Evolutionary conservation across 1,140 invertebrate species (phyloP).

Genomic region (Heliothis virescens): DNA sequence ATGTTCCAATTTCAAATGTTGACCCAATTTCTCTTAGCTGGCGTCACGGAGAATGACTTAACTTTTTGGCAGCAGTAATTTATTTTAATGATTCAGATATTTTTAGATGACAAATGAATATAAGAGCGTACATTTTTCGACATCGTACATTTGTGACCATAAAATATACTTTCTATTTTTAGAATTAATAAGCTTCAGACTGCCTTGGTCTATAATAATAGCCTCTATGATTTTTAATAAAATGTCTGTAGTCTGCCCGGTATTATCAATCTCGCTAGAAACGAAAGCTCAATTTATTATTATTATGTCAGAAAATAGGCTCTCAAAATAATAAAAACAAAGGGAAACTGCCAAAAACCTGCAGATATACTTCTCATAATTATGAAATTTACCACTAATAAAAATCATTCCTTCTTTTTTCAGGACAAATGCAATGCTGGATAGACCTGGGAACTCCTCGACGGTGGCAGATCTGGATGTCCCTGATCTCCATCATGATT

Average conservation of each 20-base stretch:
- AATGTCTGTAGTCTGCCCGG: no score
- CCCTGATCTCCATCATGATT: constrained; percentile 92
- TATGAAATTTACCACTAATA: neutral
- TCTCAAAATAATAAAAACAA: no score
- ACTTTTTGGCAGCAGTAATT: constrained; percentile 15
- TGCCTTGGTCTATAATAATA: no score
- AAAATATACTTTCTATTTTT: no score
- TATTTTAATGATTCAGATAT: neutral
- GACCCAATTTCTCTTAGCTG: constrained; percentile 6
- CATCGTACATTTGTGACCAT: no score
- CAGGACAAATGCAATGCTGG: constrained; percentile 95
- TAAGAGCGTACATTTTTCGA: no score
- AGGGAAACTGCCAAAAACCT: neutral
- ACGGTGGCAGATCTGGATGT: constrained; percentile 97
- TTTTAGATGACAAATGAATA: neutral
- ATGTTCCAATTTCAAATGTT: constrained; percentile 23
- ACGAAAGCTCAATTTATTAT: neutral
- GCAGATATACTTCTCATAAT: no score
- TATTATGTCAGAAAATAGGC: neutral
- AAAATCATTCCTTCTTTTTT: constrained; percentile 21
- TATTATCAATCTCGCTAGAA: no score
- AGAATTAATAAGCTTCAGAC: no score
- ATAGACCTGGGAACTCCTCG: constrained; percentile 92
- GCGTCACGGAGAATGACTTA: neutral
- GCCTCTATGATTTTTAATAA: no score